Evolutionary conservation across 2,888 invertebrate species (phyloP).

Genomic region (Aphrophora alni): DNA sequence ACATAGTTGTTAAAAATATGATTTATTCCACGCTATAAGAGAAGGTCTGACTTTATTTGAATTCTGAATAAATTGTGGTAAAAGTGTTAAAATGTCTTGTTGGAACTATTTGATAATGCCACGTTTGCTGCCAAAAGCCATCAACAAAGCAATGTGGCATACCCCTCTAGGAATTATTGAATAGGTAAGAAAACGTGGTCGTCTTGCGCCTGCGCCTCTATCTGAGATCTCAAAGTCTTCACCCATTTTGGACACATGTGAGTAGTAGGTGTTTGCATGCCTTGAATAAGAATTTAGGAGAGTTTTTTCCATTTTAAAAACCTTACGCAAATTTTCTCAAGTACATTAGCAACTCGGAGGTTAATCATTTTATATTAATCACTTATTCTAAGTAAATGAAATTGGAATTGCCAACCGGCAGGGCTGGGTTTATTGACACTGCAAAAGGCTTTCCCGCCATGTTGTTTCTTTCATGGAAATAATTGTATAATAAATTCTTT

Average conservation of each 20-base stretch:
- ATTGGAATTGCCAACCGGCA: slow-evolving; percentile 30
- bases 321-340: background rate
- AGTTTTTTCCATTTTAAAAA: background rate
- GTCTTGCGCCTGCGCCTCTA: slow-evolving; percentile 43
- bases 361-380: background rate
- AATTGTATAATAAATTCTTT: background rate
- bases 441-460: slow-evolving; percentile 46
- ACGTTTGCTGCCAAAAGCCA: background rate
- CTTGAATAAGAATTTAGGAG: background rate
- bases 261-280: slow-evolving; percentile 62
- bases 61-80: too few species aligned
- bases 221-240: slow-evolving; percentile 39
- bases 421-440: slow-evolving; percentile 48
- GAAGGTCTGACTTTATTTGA: too few species aligned
- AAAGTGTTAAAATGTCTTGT: background rate
- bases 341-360: background rate
- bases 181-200: slow-evolving; percentile 43
- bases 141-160: slow-evolving; percentile 9
- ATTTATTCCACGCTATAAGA: too few species aligned
- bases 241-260: slow-evolving; percentile 90
- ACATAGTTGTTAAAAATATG: too few species aligned
- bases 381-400: background rate
- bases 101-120: background rate
- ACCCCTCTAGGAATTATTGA: slow-evolving; percentile 35
- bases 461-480: slow-evolving; percentile 41